phyloP scores from a whole-genome alignment of 2,113 vertebrate genomes.

The Cephalopterus ornatus region DNA sequence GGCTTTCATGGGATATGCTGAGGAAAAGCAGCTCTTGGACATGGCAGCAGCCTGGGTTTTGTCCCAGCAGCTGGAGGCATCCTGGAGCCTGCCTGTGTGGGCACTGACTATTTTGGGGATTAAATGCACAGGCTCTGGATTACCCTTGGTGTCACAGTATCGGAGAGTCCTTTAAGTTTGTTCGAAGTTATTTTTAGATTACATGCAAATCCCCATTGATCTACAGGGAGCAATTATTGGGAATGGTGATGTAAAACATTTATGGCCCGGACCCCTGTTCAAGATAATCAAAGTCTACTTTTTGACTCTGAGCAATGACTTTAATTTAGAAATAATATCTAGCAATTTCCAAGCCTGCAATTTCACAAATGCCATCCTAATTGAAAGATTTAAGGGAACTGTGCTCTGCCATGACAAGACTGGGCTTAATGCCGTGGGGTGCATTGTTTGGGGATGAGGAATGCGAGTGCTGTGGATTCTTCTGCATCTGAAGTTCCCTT shows the following conservation, averaged over 20 bases:
- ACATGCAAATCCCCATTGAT: neutral
- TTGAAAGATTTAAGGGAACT: constrained; percentile 30
- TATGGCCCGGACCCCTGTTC: neutral
- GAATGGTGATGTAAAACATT: neutral
- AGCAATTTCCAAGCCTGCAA: constrained; percentile 1
- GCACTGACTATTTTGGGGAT: neutral
- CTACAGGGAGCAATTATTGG: neutral
- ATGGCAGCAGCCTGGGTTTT: neutral
- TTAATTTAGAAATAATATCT: neutral
- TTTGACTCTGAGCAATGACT: neutral
- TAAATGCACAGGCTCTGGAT: neutral
- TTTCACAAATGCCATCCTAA: constrained; percentile 43
- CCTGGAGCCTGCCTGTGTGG: neutral
- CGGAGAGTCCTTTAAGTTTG: neutral
- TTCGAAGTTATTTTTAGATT: neutral
- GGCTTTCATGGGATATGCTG: neutral
- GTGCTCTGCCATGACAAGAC: neutral
- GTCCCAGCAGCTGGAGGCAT: neutral
- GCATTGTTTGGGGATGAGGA: constrained; percentile 45
- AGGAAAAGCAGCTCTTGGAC: neutral
- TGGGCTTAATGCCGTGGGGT: constrained; percentile 36
- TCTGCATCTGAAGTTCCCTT: constrained; percentile 19
- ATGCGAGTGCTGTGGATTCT: constrained; percentile 37
- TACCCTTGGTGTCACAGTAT: neutral
- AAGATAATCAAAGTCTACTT: neutral